Base-by-base conservation (phyloP, 92 coral and sea anemone species). In the Plumapathes pennacea region DNA sequence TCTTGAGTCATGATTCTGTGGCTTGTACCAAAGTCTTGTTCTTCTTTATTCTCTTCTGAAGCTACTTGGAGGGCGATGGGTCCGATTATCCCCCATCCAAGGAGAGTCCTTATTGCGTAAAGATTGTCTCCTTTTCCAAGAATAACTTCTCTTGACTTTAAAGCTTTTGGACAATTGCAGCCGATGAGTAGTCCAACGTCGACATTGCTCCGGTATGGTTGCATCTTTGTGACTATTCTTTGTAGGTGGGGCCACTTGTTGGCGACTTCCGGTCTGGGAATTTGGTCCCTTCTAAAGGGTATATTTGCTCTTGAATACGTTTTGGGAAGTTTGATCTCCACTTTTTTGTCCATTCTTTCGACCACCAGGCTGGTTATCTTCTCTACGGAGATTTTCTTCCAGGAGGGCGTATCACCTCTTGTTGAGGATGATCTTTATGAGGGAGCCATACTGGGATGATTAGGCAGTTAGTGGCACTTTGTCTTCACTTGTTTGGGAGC, bases 41-140 rank as follows among this genome's bases (percentile, higher is more conserved):
- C 22, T 11, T 24, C 64, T 3, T 19, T 5, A 12, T 23, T 33
- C 3, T 47, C 54, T 24, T 19, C 10, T 10, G 47, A 9, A 25
- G 21, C 4, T 34, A 27, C 51, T 30, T 39, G 11, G 2, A 11
- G 18, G 21, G 13, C 11, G 27, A 59, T 52, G 12, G 52, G 66
- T 0, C 66, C 51, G 22, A 59, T 45, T 39, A 59, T 59, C 13
- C 66, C 49, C 52, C 66, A 59, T 3, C 66, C 66, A 7, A 59
- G 33, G 21, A 27, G 27, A 7, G 66, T 59, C 14, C 51, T 24
- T 6, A 59, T 24, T 41, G 52, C 65, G 15, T 41, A 58, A 30
- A 51, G 64, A 25, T 58, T 40, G 11, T 58, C 39, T 24, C 50
- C 46, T 14, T 44, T 57, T 18, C 64, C 64, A 0, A 38, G 30